A percentile compares a stretch with the other conserved stretches of the same genome.
Conservation (phyloP, 2,113 vertebrate species). For the Microcebus ravelobensis region DNA sequence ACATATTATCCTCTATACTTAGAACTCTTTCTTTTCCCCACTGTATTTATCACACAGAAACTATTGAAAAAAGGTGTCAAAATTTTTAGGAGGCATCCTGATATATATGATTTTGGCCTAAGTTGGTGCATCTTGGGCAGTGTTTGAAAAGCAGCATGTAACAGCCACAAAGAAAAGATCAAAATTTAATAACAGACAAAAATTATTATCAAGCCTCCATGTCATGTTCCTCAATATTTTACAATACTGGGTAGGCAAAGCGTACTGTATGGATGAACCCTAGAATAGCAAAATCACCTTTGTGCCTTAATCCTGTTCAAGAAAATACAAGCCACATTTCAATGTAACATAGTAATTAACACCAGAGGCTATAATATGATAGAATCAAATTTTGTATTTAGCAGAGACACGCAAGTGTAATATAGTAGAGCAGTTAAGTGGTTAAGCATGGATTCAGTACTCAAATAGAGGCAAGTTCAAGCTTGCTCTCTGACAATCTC, state of each 20-base stretch:
- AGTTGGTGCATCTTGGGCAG: neutral
- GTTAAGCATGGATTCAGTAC: no score
- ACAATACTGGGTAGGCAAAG: neutral
- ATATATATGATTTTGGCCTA: neutral
- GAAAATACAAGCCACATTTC: neutral
- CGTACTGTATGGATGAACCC: neutral
- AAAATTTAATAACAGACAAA: neutral
- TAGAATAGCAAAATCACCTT: neutral
- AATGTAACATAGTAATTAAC: neutral
- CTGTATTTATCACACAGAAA: neutral
- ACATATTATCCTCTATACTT: neutral
- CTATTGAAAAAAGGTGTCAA: neutral
- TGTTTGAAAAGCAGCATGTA: neutral
- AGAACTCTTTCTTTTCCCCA: neutral
- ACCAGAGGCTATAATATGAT: neutral
- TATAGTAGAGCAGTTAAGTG: accelerated
- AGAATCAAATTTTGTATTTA: neutral
- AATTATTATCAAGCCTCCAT: neutral
- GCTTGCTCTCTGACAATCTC: neutral
- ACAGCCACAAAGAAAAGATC: neutral
- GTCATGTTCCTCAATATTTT: neutral
- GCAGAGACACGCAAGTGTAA: neutral
- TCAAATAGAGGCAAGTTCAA: neutral
- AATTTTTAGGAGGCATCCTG: neutral
- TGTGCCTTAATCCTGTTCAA: neutral